These are phyloP conservation scores for Tethya wilhelma DNA, from an alignment of 37 sponge, comb jelly and placozoan species.

Conservation along the genomic window DNA sequence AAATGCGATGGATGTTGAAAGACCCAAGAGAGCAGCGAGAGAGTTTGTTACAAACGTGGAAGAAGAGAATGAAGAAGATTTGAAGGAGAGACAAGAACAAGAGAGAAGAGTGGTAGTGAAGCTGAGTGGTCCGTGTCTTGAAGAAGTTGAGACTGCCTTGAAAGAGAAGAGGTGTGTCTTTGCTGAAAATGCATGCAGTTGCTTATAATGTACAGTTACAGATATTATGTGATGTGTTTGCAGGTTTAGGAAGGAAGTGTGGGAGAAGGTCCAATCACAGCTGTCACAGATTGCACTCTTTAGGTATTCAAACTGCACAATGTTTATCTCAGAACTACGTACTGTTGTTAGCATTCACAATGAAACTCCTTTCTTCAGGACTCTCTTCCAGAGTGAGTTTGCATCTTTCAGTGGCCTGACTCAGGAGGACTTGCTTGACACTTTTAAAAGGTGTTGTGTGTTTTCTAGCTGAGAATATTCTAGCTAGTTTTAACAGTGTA, in stretches of 20 bases:
- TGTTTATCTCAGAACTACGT: neutral
- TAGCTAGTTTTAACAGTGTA: neutral
- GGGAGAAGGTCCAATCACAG: conserved; percentile 31
- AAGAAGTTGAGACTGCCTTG: conserved; percentile 19
- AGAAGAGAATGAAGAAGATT: conserved; percentile 22
- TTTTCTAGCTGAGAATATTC: neutral
- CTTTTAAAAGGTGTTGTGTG: conserved; percentile 32
- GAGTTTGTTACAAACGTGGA: conserved; percentile 8
- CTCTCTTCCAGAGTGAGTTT: conserved; percentile 61
- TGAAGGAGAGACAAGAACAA: conserved; percentile 19
- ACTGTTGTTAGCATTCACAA: neutral
- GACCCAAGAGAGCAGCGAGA: neutral
- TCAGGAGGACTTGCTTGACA: conserved; percentile 22
- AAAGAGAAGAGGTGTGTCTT: conserved; percentile 27
- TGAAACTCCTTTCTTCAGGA: conserved; percentile 27
- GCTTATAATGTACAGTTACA: neutral
- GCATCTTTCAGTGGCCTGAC: conserved; percentile 11
- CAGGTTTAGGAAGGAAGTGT: conserved; percentile 70
- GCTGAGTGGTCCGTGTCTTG: conserved; percentile 39
- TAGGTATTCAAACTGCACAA: conserved; percentile 53
- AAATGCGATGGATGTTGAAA: conserved; percentile 40
- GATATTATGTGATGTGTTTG: neutral
- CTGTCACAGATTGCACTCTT: conserved; percentile 64
- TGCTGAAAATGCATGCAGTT: neutral
- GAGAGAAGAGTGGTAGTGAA: conserved; percentile 34